These are phyloP conservation scores for Leucoraja ocellata DNA, from an alignment of 2,797 vertebrate genomes.

Conservation along the genomic window DNA sequence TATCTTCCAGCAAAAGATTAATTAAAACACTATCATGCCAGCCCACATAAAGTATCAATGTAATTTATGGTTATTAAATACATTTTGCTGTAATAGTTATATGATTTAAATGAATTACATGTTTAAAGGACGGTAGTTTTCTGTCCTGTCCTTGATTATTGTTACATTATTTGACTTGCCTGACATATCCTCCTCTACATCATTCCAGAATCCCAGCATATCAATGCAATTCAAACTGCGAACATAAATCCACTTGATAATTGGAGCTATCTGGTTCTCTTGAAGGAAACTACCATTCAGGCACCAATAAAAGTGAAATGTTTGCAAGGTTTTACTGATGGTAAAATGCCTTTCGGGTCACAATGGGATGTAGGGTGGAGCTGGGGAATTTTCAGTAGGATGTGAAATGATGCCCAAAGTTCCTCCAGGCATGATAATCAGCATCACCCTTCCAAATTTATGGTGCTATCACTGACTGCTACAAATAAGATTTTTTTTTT, in stretches of 20 bases:
- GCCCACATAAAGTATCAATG: slow-evolving; percentile 51
- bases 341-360: not conserved
- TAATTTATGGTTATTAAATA: slow-evolving; percentile 37
- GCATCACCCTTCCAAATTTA: not conserved
- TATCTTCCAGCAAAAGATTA: slow-evolving; percentile 53
- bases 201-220: too few relatives aligned
- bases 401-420: not conserved
- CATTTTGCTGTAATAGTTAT: not conserved
- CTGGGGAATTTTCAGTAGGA: too few relatives aligned
- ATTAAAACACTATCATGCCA: slow-evolving; percentile 51
- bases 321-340: not conserved
- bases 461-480: not conserved
- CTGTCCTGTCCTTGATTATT: slow-evolving; percentile 1
- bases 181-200: not conserved
- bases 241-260: not conserved
- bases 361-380: too few relatives aligned
- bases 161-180: slow-evolving; percentile 11
- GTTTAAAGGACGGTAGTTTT: slow-evolving; percentile 18
- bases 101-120: slow-evolving; percentile 32
- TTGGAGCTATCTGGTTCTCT: not conserved
- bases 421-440: not conserved
- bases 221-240: not conserved
- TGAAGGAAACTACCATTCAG: not conserved
- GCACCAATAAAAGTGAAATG: not conserved
- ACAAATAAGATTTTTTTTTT: not conserved